phyloP scores from a whole-genome alignment of 2,113 vertebrate species.

The Neolamprologus cancellatus region DNA sequence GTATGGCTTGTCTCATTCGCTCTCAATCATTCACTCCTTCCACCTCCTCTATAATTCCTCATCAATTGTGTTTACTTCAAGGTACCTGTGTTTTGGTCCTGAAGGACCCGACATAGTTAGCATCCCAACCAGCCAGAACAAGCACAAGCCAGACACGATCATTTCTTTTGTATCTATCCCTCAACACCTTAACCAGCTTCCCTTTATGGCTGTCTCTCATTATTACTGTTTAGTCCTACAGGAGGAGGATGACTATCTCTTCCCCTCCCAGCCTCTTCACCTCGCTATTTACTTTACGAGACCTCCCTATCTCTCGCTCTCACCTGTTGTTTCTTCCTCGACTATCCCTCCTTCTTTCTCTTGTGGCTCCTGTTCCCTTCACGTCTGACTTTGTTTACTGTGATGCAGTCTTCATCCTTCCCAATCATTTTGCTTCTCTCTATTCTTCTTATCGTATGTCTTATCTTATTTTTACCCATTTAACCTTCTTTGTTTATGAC shows the following conservation, averaged over 20 bases:
- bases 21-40: not conserved
- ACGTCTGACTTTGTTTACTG: conserved; percentile 7
- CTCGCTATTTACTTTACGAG: conserved; percentile 14
- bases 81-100: conserved; percentile 7
- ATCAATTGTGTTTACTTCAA: conserved; percentile 13
- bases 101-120: conserved; percentile 6
- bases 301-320: not conserved
- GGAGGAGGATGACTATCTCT: conserved; percentile 13
- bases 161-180: not conserved
- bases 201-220: not conserved
- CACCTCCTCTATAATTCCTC: not conserved
- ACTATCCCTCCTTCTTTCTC: not conserved
- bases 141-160: not conserved
- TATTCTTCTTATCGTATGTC: not conserved
- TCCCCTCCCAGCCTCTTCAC: not conserved
- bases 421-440: not conserved
- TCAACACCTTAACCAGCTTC: not conserved
- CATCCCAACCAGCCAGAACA: not conserved
- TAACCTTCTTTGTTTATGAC: not conserved
- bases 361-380: not conserved
- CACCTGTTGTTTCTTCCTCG: not conserved
- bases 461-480: not conserved
- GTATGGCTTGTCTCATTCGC: not conserved
- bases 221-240: conserved; percentile 3
- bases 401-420: not conserved